phyloP scores from a whole-genome alignment of 1,140 invertebrate species.

The Drosophila tropicalis region DNA sequence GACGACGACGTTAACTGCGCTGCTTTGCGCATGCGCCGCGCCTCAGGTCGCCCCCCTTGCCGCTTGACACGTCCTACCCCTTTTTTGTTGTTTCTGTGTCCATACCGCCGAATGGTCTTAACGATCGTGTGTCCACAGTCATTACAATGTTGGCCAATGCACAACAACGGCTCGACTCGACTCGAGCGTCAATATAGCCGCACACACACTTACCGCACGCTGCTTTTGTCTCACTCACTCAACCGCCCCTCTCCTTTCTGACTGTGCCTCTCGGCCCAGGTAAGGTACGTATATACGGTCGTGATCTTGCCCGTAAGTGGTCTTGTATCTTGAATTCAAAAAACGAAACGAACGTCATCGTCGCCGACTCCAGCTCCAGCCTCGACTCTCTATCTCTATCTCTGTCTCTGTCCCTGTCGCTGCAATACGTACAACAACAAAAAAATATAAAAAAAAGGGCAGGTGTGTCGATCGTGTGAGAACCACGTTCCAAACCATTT shows the following conservation, averaged over 20 bases:
- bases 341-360: constrained; percentile 10
- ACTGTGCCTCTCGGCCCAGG: background rate
- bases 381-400: constrained; percentile 13
- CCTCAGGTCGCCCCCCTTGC: constrained; percentile 27
- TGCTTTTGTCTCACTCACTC: constrained; percentile 76
- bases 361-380: constrained; percentile 44
- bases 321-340: constrained; percentile 82
- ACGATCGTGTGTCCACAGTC: constrained; percentile 82
- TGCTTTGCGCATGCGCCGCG: constrained; percentile 50
- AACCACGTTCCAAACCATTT: constrained; percentile 84
- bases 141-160: constrained; percentile 82
- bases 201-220: constrained; percentile 76
- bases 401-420: background rate
- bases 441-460: constrained; percentile 82
- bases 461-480: constrained; percentile 84
- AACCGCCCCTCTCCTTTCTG: constrained; percentile 49
- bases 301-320: constrained; percentile 82
- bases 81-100: constrained; percentile 23
- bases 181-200: constrained; percentile 14
- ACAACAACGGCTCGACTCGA: constrained; percentile 45
- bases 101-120: constrained; percentile 70
- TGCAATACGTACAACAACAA: constrained; percentile 39
- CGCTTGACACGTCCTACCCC: constrained; percentile 31
- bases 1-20: constrained; percentile 22
- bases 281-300: constrained; percentile 50